Evolutionary conservation across 2,797 vertebrate species (phyloP), one percentile per base, ranked within the genome.

Genomic region (Amniataba percoides): DNA sequence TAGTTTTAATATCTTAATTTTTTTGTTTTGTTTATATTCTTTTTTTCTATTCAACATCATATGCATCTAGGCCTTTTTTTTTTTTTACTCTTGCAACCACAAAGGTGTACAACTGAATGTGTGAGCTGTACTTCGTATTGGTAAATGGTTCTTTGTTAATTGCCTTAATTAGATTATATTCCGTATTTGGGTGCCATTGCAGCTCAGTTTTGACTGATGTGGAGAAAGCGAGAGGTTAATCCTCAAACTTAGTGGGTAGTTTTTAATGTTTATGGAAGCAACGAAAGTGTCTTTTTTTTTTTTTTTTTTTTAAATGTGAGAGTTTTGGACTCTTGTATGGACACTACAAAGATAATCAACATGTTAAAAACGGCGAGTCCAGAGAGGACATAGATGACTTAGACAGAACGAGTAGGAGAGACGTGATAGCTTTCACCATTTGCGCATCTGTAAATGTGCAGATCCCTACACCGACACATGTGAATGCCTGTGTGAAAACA

Each of bases 81-180:
- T 68, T 74, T 81, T 31, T 78, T 60, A 83, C 59, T 86, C 31
- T 71, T 87, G 52, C 25, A 78, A 66, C 64, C 77, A 66, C 31
- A 53, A 60, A 81, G 72, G 68, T 81, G 80, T 81, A 76, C 46
- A 79, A 67, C 67, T 83, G 79, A 74, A 77, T 73, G 79, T 89
- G 70, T 80, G 74, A 82, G 61, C 53, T 86, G 84, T 81, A 62
- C n/a, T 65, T 52, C 65, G 49, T 79, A 11, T 67, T n/a, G 40
- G 49, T 67, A 48, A 74, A 67, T 84, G 61, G 77, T 80, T 83
- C 73, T 89, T 77, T 88, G 18, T 90, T 73, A 84, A 92, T 86
- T 90, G 92, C 92, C 89, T 95, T 94, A 92, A 93, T 89, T 90
- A 80, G 68, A 80, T 78, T 56, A 60, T 65, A 70, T 82, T 82